Percentiles rank a stretch among this genome's conserved stretches.
These are phyloP conservation scores for Holocentrus rufus DNA, from an alignment of 2,797 vertebrate species.

Conservation along the genomic window DNA sequence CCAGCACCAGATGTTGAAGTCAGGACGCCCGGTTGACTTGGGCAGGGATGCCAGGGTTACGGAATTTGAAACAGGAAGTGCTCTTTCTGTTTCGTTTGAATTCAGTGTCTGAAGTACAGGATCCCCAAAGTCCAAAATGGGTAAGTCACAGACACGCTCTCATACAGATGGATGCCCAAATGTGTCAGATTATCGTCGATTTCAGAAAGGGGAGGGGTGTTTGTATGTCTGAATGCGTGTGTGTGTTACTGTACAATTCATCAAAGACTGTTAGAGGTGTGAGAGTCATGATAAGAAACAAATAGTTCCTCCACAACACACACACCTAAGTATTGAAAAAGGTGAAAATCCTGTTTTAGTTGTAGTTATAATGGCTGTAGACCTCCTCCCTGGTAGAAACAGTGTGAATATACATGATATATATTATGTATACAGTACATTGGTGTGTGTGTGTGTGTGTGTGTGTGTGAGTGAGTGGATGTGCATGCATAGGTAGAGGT, in stretches of 20 bases:
- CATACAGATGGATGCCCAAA: not conserved
- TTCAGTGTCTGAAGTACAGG: not conserved
- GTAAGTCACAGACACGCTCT: not conserved
- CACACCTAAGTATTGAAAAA: not conserved
- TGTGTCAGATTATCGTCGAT: not conserved
- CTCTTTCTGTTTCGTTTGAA: not conserved
- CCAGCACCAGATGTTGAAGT: not conserved
- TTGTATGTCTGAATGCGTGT: not conserved
- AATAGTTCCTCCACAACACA: not conserved
- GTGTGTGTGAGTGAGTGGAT: constrained; percentile 14
- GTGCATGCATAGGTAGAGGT: constrained; percentile 4
- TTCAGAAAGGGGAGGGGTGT: not conserved
- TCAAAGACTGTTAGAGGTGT: not conserved
- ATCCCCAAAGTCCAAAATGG: not conserved
- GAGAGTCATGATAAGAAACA: too few relatives aligned
- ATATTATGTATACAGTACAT: constrained; percentile 5
- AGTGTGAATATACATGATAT: constrained; percentile 2
- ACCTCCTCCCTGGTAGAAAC: constrained; percentile 19
- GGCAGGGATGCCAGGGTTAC: not conserved
- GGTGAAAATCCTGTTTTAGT: not conserved
- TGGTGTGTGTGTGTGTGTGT: not conserved
- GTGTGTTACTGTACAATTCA: not conserved
- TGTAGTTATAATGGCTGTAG: constrained; percentile 18
- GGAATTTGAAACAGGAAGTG: not conserved
- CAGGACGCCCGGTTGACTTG: not conserved